Evolutionary conservation across 1,140 invertebrate genomes (phyloP).

Genomic region (Zaprionus lachaisei): DNA sequence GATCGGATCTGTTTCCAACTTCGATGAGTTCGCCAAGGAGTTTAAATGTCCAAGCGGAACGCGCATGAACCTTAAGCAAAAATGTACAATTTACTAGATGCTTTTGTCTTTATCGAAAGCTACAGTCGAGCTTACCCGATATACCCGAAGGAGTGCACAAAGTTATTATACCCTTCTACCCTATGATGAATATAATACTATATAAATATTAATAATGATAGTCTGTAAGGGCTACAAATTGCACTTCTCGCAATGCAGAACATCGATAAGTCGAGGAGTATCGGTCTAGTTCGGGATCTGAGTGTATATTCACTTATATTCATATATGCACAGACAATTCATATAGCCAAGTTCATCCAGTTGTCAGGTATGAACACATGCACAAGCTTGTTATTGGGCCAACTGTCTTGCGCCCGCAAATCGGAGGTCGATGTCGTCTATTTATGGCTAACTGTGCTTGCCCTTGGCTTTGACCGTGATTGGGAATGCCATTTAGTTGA

Average conservation of each 20-base stretch:
- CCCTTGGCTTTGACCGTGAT: slow-evolving; percentile 80
- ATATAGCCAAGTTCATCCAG: not conserved
- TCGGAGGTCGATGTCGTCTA: slow-evolving; percentile 65
- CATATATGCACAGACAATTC: not conserved
- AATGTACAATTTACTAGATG: not conserved
- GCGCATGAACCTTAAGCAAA: not conserved
- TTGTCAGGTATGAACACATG: slow-evolving; percentile 41
- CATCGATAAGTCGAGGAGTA: not conserved
- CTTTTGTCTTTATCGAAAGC: too few relatives aligned
- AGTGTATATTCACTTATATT: not conserved
- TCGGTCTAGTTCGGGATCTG: not conserved
- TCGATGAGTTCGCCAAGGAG: slow-evolving; percentile 87
- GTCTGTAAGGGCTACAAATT: too few relatives aligned
- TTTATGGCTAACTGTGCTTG: slow-evolving; percentile 54
- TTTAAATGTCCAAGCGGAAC: slow-evolving; percentile 85
- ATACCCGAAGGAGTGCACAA: too few relatives aligned
- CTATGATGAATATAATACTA: too few relatives aligned
- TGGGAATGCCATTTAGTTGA: slow-evolving; percentile 56
- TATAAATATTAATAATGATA: too few relatives aligned
- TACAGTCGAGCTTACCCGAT: too few relatives aligned
- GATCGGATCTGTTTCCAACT: slow-evolving; percentile 87
- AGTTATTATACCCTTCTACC: too few relatives aligned
- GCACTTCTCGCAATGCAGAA: too few relatives aligned
- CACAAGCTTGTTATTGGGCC: not conserved
- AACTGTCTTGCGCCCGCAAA: slow-evolving; percentile 11